Conservation (phyloP, 2,113 vertebrate species). For the Erythrolamprus reginae region DNA sequence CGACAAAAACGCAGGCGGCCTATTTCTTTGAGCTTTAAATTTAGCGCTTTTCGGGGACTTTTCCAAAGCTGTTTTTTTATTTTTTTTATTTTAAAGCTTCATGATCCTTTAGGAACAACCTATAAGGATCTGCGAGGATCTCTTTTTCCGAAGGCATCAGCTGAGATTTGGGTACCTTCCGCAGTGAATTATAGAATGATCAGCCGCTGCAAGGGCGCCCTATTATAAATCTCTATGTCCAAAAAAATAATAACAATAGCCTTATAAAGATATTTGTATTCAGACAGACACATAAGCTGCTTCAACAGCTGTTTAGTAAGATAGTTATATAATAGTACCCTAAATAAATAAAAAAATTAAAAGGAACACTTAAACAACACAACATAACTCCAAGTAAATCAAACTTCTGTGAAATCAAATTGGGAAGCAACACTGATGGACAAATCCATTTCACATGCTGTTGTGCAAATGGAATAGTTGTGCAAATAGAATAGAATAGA, state of each 20-base stretch:
- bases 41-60: not conserved
- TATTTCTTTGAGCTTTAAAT: not conserved
- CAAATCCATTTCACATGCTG: no score
- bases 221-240: not conserved
- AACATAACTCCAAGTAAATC: no score
- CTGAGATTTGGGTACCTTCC: not conserved
- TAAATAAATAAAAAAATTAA: no score
- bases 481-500: no score
- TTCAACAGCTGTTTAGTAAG: conserved; percentile 8
- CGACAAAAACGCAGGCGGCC: not conserved
- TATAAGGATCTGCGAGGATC: no score
- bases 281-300: not conserved
- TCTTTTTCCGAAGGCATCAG: not conserved
- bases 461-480: no score
- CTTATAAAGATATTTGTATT: not conserved
- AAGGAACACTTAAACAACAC: no score
- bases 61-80: no score
- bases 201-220: not conserved
- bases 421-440: no score
- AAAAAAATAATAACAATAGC: not conserved
- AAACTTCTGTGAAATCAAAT: no score
- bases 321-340: conserved; percentile 29
- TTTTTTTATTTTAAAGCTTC: not conserved
- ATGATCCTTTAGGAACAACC: not conserved
- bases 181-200: not conserved